phyloP scores from a whole-genome alignment of 2,888 invertebrate species.

The Hofmannophila pseudospretella region DNA sequence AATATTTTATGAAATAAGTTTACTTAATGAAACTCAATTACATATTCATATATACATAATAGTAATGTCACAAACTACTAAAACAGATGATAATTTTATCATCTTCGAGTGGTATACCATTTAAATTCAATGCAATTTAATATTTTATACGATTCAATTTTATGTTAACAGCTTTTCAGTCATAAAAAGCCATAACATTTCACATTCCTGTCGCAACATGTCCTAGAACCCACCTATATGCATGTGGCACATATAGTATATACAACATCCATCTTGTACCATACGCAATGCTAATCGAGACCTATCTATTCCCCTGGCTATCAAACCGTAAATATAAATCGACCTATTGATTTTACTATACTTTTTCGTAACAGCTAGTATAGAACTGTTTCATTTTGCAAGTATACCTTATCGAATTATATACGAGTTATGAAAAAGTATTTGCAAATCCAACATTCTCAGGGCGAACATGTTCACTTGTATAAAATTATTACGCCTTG shows the following conservation, averaged over 20 bases:
- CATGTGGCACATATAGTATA: slow-evolving; percentile 22
- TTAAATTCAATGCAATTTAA: slow-evolving; percentile 16
- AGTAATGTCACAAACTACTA: slow-evolving; percentile 19
- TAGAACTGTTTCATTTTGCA: not conserved
- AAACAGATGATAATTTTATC: slow-evolving; percentile 16
- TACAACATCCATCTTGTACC: slow-evolving; percentile 22
- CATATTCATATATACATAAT: slow-evolving; percentile 60
- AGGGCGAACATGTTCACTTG: slow-evolving; percentile 2
- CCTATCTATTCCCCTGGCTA: not conserved
- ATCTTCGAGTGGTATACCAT: slow-evolving; percentile 17
- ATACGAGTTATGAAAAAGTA: not conserved
- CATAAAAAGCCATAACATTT: slow-evolving; percentile 27
- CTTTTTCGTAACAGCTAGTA: slow-evolving; percentile 1
- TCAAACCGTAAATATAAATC: not conserved
- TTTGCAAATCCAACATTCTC: not conserved
- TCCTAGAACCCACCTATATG: slow-evolving; percentile 13
- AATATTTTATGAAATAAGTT: slow-evolving; percentile 27
- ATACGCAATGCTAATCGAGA: slow-evolving; percentile 7
- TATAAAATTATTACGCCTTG: slow-evolving; percentile 8
- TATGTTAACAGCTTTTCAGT: slow-evolving; percentile 23
- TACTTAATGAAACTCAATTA: slow-evolving; percentile 37
- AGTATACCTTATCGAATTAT: not conserved
- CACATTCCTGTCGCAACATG: slow-evolving; percentile 10
- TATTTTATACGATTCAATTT: slow-evolving; percentile 12
- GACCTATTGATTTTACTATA: slow-evolving; percentile 4